Percentiles rank a stretch among this genome's conserved stretches.
Conservation (phyloP, 2,797 vertebrate genomes). For the Eurystomus glaucurus region DNA sequence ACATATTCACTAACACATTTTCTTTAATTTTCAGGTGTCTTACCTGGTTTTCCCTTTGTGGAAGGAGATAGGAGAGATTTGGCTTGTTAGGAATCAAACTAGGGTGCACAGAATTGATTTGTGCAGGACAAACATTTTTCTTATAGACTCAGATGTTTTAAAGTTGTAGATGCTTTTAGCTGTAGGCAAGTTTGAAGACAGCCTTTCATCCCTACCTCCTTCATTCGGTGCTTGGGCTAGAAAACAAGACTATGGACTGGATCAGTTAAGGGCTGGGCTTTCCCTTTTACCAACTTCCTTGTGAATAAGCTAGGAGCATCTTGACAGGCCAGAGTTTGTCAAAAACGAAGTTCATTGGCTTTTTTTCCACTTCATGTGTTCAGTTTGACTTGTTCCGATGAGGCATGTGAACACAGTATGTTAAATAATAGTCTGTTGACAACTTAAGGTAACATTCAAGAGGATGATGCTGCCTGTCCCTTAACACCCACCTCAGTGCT, state of each 20-base stretch:
- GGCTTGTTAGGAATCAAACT: background rate
- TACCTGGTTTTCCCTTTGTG: background rate
- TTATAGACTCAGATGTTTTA: rapidly evolving
- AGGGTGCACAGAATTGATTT: background rate
- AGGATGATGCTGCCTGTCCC: background rate
- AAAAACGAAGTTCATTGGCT: background rate
- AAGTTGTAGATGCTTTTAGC: background rate
- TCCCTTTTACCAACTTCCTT: background rate
- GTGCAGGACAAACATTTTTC: background rate
- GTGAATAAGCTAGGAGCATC: background rate
- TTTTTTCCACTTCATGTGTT: background rate
- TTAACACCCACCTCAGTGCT: rapidly evolving
- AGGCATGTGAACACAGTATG: background rate
- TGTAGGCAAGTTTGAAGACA: background rate
- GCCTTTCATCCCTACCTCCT: background rate
- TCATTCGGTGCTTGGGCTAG: background rate
- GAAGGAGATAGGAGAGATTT: background rate
- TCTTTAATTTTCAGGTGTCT: background rate
- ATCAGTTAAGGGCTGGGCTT: background rate
- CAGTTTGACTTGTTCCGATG: background rate
- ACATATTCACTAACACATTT: background rate
- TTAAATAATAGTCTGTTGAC: background rate
- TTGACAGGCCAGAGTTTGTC: background rate
- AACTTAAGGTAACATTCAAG: background rate
- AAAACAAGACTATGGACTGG: background rate